Base-by-base conservation (phyloP, 2,797 vertebrate genomes). In the Mastacembelus armatus region DNA sequence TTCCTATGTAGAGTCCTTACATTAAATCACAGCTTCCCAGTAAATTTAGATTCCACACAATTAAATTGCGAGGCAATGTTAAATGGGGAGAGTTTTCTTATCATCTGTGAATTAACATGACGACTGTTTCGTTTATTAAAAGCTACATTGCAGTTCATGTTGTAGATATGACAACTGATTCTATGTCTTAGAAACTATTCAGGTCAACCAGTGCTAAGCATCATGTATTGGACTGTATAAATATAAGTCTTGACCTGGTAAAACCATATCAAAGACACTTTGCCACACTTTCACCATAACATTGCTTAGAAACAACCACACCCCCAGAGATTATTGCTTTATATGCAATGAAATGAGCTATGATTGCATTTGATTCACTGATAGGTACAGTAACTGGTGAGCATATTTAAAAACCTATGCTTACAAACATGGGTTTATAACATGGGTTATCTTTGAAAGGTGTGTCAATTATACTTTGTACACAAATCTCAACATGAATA, bases 261-360 rank as follows among this genome's bases (percentile, higher is more conserved):
- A 68, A 55, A 62, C 21, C 40, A 19, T 60, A 19, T 60, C 35
- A 70, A 75, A 11, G 4, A 1, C 3, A 24, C 8, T 42, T 59
- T 48, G 35, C 35, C 44, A n/a, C n/a, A n/a, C n/a, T n/a, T n/a
- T 47, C 10, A 55, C 24, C 10, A 50, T n/a, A 36, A 15, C 9
- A 68, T 19, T 36, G 27, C 38, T 19, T 36, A 24, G 60, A 36
- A 40, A 55, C 57, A 57, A 19, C 15, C 7, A 48, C 71, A 72
- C 70, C 62, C 63, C 56, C 44, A 71, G 7, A 29, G 6, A 24
- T 57, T 65, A 55, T 66, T 77, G 40, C 77, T 83, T 80, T 73
- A 73, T 58, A 65, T 47, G 32, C 55, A 65, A 5, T 35, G 30
- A 42, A 22, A 39, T 12, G 54, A 66, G 24, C 55, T 36, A 3